Percentiles rank a stretch among this genome's conserved stretches.
These are phyloP conservation scores for Moxostoma hubbsi DNA, from an alignment of 2,797 vertebrate species.

Conservation along the genomic window DNA sequence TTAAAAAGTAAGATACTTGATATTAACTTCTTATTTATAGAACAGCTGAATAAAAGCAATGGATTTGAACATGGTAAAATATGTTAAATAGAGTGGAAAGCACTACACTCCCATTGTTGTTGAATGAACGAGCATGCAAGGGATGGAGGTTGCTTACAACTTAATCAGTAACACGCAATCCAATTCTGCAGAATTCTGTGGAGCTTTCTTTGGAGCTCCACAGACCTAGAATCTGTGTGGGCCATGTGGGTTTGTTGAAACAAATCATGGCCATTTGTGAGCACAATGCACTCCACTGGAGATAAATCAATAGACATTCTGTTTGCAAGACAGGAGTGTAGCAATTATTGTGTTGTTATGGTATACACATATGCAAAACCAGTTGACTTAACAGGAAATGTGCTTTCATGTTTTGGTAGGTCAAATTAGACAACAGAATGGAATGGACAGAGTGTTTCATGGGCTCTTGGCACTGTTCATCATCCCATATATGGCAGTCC, in stretches of 20 bases:
- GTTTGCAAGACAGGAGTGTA: constrained; percentile 3
- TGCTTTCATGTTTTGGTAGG: constrained; percentile 40
- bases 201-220: constrained; percentile 6
- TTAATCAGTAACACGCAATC: too few relatives aligned
- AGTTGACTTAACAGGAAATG: constrained; percentile 15
- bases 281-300: neutral
- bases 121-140: neutral
- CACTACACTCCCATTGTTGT: too few relatives aligned
- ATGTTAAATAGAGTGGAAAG: too few relatives aligned
- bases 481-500: constrained; percentile 46
- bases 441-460: constrained; percentile 30
- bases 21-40: too few relatives aligned
- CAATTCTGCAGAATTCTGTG: neutral
- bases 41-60: too few relatives aligned
- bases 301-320: neutral
- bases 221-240: neutral
- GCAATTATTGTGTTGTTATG: neutral
- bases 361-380: neutral
- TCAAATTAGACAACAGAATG: constrained; percentile 35
- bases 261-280: neutral
- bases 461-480: constrained; percentile 48
- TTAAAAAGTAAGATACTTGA: too few relatives aligned
- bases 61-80: too few relatives aligned
- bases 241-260: neutral
- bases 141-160: neutral